Evolutionary conservation across 2,888 invertebrate genomes (phyloP).

Genomic region (Diarsia dahlii): DNA sequence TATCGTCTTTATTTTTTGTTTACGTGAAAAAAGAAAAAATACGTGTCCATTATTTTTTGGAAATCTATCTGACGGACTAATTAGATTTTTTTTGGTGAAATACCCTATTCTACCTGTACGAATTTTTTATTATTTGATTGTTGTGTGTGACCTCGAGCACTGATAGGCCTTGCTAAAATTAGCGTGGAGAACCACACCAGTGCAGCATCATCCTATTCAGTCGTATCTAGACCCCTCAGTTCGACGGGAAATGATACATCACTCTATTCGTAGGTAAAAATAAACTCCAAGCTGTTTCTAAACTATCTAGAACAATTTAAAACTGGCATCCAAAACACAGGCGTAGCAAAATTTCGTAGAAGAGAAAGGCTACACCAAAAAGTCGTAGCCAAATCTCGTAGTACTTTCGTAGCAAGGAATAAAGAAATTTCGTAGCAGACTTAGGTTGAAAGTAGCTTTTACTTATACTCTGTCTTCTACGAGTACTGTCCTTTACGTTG

Average conservation of each 20-base stretch:
- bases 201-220: constrained; percentile 41
- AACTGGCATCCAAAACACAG: background rate
- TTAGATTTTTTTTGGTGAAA: no score
- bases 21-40: no score
- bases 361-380: constrained; percentile 30
- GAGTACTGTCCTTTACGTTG: no score
- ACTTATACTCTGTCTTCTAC: background rate
- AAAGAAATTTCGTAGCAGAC: background rate
- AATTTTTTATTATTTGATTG: background rate
- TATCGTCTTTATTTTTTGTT: no score
- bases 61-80: no score
- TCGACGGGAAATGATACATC: constrained; percentile 46
- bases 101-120: background rate
- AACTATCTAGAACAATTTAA: background rate
- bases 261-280: constrained; percentile 20
- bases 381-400: constrained; percentile 47
- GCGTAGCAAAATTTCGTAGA: constrained; percentile 30
- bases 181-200: constrained; percentile 14
- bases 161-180: constrained; percentile 4
- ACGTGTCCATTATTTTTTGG: no score
- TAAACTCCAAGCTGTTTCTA: constrained; percentile 11
- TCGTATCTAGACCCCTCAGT: constrained; percentile 33
- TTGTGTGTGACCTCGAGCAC: background rate
- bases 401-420: constrained; percentile 31
- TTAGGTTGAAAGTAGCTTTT: background rate